Evolutionary conservation across 2,888 invertebrate species (phyloP), one percentile per base, ranked within the genome.

Genomic region (Diachrysia chrysitis): DNA sequence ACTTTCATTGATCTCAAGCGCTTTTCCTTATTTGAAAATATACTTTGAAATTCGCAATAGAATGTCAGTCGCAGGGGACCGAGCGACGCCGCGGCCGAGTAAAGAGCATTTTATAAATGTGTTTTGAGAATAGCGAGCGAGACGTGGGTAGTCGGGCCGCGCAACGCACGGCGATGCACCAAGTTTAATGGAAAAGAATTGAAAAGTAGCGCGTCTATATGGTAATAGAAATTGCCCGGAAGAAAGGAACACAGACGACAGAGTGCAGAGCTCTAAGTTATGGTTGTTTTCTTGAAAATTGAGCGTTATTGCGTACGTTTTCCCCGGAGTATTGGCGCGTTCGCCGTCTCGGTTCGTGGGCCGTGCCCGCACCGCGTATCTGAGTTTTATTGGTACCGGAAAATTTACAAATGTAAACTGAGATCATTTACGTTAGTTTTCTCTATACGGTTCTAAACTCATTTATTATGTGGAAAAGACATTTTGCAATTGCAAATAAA

Each of bases 121-220:
- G 91, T 94, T 94, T 92, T 91, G 89, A 92, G 91, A 91, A 92
- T 89, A 90, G 89, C 83, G 86, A 88, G 85, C 88, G 86, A 90
- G 89, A 89, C 88, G 86, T 85, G 86, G 85, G 71, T 79, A 76
- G 81, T 81, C 85, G 88, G 85, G 79, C 86, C 87, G 86, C 86
- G 87, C 90, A 93, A 94, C 93, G 93, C 94, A 93, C 90, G 83
- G 84, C 93, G 91, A 93, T 94, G 94, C 92, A 93, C 92, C 93
- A 93, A 95, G 91, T 95, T 95, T 95, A 95, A 95, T 95, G 94
- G 95, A 95, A 95, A 95, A 95, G 95, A 95, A 95, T 95, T 95
- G 95, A 95, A 95, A 95, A 95, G 94, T 94, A 94, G 93, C 94
- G 91, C 91, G 92, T 95, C 95, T 95, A 95, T 95, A 95, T 95